Evolutionary conservation across 2,797 vertebrate genomes (phyloP).

Genomic region (Decapterus maruadsi): DNA sequence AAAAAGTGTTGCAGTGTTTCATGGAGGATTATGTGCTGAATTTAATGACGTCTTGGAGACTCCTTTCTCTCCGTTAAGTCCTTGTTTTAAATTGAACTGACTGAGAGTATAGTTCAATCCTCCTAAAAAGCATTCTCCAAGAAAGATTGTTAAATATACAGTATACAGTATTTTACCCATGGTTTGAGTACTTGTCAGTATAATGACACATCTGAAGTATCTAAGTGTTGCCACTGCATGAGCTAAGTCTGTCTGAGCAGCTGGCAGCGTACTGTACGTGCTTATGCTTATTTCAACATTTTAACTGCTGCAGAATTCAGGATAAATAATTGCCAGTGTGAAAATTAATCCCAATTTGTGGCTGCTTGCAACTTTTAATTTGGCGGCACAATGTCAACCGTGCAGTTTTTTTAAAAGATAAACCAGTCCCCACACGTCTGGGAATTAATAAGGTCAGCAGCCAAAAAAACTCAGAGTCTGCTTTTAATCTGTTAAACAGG

Average conservation of each 20-base stretch:
- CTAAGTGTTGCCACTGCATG: background rate
- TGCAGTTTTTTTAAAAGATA: background rate
- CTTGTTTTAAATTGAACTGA: background rate
- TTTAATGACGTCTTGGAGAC: background rate
- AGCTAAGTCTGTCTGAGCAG: background rate
- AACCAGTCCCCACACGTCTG: background rate
- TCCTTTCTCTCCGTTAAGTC: background rate
- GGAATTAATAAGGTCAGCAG: slow-evolving; percentile 23
- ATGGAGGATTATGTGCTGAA: background rate
- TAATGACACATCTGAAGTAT: background rate
- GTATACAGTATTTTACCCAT: background rate
- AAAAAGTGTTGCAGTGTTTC: background rate
- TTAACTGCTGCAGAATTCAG: background rate
- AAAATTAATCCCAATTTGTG: slow-evolving; percentile 2
- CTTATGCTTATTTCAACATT: background rate
- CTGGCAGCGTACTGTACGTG: background rate
- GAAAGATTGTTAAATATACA: background rate
- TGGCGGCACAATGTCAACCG: background rate
- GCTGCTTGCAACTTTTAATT: background rate
- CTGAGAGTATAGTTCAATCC: background rate
- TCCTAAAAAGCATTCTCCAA: background rate
- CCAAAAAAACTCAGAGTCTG: slow-evolving; percentile 12
- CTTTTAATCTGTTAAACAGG: slow-evolving; percentile 35
- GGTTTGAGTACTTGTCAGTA: background rate
- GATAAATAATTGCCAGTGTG: background rate